Conservation (phyloP, 1,140 invertebrate genomes). For the Megalonaias nervosa region DNA sequence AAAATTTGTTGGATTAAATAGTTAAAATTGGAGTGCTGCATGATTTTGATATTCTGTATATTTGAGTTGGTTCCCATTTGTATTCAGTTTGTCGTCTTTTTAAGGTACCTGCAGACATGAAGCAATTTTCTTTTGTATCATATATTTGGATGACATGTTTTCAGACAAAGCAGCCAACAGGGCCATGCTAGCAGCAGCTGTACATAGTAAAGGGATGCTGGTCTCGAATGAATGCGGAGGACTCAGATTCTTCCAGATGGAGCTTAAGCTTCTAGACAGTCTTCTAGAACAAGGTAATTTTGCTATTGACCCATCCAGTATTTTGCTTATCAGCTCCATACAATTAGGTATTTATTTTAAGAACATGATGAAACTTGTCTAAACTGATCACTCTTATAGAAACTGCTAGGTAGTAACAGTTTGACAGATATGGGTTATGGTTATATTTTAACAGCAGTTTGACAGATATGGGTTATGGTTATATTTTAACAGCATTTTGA, state of each 20-base stretch:
- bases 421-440: too few species aligned
- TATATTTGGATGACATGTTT: background rate
- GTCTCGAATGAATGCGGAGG: conserved; percentile 1
- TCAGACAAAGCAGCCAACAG: conserved; percentile 13
- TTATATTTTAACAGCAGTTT: too few species aligned
- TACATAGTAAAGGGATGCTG: conserved; percentile 13
- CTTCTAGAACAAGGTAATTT: conserved; percentile 6
- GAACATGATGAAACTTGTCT: background rate
- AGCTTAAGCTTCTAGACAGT: conserved; percentile 6
- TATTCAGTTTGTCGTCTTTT: too few species aligned
- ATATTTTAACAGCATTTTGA: too few species aligned
- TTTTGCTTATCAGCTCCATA: background rate
- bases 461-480: too few species aligned
- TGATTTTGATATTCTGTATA: too few species aligned
- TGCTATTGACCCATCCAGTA: background rate
- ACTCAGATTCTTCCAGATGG: conserved; percentile 6
- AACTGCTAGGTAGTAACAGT: too few species aligned
- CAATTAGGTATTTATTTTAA: background rate
- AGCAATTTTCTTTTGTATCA: too few species aligned
- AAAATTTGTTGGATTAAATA: too few species aligned
- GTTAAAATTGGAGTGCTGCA: too few species aligned
- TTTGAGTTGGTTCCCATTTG: too few species aligned
- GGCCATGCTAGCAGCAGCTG: conserved; percentile 4
- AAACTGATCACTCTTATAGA: background rate
- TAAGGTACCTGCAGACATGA: too few species aligned